Conservation (phyloP, 2,797 vertebrate species). For the Phalloptychus januarius region DNA sequence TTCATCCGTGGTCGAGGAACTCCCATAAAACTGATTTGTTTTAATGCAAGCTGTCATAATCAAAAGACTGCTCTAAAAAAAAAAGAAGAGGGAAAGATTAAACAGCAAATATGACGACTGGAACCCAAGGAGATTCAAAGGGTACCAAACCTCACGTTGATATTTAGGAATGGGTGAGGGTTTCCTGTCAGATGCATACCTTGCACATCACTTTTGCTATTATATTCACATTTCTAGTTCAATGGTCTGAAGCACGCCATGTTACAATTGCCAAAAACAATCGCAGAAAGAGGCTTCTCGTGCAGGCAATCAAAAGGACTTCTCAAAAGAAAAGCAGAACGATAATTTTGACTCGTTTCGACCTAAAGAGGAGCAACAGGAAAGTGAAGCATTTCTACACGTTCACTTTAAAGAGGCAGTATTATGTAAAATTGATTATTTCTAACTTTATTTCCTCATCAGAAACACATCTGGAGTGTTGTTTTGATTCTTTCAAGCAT, state of each 20-base stretch:
- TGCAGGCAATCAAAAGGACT: neutral
- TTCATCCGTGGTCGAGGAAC: neutral
- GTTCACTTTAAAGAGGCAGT: no score
- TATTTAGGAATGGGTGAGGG: neutral
- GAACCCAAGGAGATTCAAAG: neutral
- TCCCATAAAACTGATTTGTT: neutral
- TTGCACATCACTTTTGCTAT: neutral
- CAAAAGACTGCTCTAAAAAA: neutral
- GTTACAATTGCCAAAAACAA: neutral
- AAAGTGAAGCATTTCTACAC: neutral
- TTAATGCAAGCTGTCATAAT: neutral
- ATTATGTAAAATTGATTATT: no score
- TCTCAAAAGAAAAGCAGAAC: neutral
- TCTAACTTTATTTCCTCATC: no score
- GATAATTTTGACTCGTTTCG: neutral
- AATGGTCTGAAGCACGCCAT: neutral
- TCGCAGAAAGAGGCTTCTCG: neutral
- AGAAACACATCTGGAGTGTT: no score
- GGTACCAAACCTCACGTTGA: neutral
- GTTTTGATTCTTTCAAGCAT: no score
- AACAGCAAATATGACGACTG: neutral
- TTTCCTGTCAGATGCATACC: neutral
- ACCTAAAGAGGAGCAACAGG: neutral
- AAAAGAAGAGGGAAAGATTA: no score
- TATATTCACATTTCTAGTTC: neutral